Conservation (phyloP, 1,140 invertebrate species). For the Archegozetes longisetosus region DNA sequence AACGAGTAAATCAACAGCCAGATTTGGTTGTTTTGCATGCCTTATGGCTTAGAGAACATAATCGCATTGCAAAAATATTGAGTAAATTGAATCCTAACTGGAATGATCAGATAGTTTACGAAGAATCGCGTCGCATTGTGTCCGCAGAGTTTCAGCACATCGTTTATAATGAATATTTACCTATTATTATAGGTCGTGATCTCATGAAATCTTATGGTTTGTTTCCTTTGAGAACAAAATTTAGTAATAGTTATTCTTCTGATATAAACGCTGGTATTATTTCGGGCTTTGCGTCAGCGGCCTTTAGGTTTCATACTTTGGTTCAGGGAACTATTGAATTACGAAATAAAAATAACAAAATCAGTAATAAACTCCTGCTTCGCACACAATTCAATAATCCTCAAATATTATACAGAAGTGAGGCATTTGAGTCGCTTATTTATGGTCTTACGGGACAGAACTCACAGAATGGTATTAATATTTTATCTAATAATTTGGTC, state of each 20-base stretch:
- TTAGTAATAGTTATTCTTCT: slow-evolving; percentile 24
- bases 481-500: slow-evolving; percentile 29
- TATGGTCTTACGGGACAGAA: slow-evolving; percentile 21
- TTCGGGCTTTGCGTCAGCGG: slow-evolving; percentile 27
- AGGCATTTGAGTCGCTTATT: slow-evolving; percentile 13
- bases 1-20: slow-evolving; percentile 35
- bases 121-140: slow-evolving; percentile 30
- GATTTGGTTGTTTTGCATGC: slow-evolving; percentile 29
- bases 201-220: slow-evolving; percentile 21
- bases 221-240: neutral
- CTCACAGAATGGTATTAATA: slow-evolving; percentile 46
- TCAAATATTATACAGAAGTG: slow-evolving; percentile 12
- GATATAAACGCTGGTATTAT: slow-evolving; percentile 28
- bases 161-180: slow-evolving; percentile 25
- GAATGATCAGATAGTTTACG: slow-evolving; percentile 34
- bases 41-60: slow-evolving; percentile 34
- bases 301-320: slow-evolving; percentile 17
- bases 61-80: slow-evolving; percentile 26
- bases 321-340: slow-evolving; percentile 21
- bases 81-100: slow-evolving; percentile 26
- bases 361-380: slow-evolving; percentile 1
- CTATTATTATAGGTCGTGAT: slow-evolving; percentile 20
- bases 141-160: slow-evolving; percentile 29
- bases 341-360: neutral
- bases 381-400: slow-evolving; percentile 19